Percentiles rank a stretch among this genome's conserved stretches.
Evolutionary conservation across 1,140 invertebrate species (phyloP).

Genomic region (Drosophila insularis): DNA sequence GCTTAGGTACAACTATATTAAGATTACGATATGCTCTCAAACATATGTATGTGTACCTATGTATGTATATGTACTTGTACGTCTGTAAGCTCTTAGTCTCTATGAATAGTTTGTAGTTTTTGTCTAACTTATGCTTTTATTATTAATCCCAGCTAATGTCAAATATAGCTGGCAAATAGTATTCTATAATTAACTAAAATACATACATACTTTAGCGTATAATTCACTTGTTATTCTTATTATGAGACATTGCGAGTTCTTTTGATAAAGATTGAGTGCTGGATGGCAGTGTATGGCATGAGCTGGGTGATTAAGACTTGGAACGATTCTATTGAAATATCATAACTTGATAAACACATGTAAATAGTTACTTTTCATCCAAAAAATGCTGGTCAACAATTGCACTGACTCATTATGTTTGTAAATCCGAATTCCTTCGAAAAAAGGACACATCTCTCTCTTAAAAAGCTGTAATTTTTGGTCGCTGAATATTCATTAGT

Average conservation of each 20-base stretch:
- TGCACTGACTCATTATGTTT: too few species aligned
- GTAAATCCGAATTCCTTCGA: too few species aligned
- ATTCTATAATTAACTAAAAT: constrained; percentile 37
- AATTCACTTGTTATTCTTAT: constrained; percentile 29
- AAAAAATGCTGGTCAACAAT: too few species aligned
- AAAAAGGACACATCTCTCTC: neutral
- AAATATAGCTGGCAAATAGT: constrained; percentile 20
- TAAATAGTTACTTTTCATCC: too few species aligned
- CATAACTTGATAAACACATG: too few species aligned
- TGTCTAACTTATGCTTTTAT: constrained; percentile 65
- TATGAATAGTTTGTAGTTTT: constrained; percentile 56
- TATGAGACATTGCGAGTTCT: constrained; percentile 7
- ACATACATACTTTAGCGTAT: constrained; percentile 31
- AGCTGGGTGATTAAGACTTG: too few species aligned
- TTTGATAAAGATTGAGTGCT: too few species aligned
- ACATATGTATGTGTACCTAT: constrained; percentile 26
- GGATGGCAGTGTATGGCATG: too few species aligned
- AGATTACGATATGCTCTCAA: constrained; percentile 30
- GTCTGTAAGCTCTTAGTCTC: constrained; percentile 1
- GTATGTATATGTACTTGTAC: constrained; percentile 36
- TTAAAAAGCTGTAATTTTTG: neutral
- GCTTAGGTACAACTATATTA: constrained; percentile 37
- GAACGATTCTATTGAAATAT: too few species aligned
- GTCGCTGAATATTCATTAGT: neutral
- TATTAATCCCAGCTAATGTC: constrained; percentile 67